phyloP scores from a whole-genome alignment of 2,888 invertebrate species.

The Dendrolimus houi region DNA sequence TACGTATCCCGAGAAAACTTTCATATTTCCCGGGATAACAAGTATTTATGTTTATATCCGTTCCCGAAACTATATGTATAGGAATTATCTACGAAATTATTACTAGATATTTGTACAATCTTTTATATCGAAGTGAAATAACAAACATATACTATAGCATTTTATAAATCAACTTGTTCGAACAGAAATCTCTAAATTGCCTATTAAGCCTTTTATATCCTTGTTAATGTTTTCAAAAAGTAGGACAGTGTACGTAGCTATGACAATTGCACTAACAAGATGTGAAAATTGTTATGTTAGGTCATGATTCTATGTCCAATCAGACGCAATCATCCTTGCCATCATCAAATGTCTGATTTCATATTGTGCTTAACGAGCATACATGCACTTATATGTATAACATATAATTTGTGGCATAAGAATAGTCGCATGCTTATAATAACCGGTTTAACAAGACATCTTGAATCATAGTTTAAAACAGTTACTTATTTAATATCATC shows the following conservation, averaged over 20 bases:
- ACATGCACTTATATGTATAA: conserved; percentile 2
- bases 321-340: neutral
- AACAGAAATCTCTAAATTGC: neutral
- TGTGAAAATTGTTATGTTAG: conserved; percentile 35
- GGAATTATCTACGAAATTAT: too few relatives aligned
- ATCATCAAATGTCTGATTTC: conserved; percentile 20
- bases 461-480: conserved; percentile 5
- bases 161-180: neutral
- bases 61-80: too few relatives aligned
- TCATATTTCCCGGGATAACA: too few relatives aligned
- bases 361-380: conserved; percentile 29
- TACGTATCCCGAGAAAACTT: too few relatives aligned
- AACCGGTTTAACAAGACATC: conserved; percentile 1
- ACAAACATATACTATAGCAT: neutral
- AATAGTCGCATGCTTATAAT: neutral
- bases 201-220: neutral
- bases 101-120: too few relatives aligned
- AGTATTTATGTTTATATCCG: too few relatives aligned
- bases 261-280: conserved; percentile 52
- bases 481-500: conserved; percentile 26
- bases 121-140: too few relatives aligned
- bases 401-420: neutral
- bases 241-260: conserved; percentile 19
- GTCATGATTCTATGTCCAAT: conserved; percentile 35
- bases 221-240: neutral